Evolutionary conservation across 2,797 vertebrate species (phyloP).

Genomic region (Siniperca undulata): DNA sequence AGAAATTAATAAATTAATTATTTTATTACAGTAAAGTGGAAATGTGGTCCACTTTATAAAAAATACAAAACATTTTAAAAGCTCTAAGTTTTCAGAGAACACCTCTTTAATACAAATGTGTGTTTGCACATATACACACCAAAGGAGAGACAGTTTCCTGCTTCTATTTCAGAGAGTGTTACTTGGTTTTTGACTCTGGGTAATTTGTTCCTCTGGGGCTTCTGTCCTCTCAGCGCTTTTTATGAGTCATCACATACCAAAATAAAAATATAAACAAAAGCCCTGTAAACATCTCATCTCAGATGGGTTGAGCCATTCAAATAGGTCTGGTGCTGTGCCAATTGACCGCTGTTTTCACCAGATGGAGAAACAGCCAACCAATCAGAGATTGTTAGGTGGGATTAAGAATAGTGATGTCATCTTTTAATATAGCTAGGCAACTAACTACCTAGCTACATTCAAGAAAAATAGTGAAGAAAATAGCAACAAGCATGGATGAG

Average conservation of each 20-base stretch:
- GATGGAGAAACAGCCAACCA: neutral
- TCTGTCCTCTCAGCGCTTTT: neutral
- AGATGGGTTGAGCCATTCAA: too few species aligned
- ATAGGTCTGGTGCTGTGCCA: too few species aligned
- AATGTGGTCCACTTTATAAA: neutral
- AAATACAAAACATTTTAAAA: neutral
- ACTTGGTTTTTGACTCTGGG: too few species aligned
- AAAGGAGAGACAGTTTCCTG: neutral
- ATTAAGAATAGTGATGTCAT: too few species aligned
- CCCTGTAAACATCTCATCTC: neutral
- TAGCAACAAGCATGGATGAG: too few species aligned
- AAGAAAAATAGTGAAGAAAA: too few species aligned
- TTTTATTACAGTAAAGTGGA: neutral
- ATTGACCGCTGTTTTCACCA: too few species aligned
- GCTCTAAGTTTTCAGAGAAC: neutral
- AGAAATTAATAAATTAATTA: too few species aligned
- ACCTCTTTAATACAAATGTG: neutral
- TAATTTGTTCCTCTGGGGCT: constrained; percentile 17
- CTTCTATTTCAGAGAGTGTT: neutral
- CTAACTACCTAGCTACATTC: too few species aligned
- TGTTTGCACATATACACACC: neutral
- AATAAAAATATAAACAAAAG: constrained; percentile 21
- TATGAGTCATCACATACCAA: neutral
- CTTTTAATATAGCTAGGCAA: too few species aligned
- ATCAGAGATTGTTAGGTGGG: too few species aligned